Evolutionary conservation across 2,888 invertebrate genomes (phyloP).

Genomic region (Merodon equestris): DNA sequence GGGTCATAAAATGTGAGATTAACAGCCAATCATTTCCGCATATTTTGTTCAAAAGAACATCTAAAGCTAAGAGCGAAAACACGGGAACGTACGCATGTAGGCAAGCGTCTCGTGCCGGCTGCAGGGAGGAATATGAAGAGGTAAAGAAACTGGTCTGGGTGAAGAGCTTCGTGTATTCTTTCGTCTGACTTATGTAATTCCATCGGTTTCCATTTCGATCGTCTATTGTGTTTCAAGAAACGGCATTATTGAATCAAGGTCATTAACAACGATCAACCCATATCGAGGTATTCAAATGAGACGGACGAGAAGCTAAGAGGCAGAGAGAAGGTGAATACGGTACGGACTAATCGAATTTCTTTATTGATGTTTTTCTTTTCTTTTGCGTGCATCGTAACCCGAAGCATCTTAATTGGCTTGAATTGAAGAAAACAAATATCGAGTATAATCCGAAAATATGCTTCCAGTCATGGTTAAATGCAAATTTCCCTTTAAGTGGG

Average conservation of each 20-base stretch:
- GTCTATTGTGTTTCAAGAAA: conserved; percentile 54
- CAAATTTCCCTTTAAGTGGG: neutral
- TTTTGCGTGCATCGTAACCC: conserved; percentile 1
- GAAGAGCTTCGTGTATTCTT: conserved; percentile 15
- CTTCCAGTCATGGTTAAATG: neutral
- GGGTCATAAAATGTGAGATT: conserved; percentile 20
- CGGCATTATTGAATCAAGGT: conserved; percentile 61
- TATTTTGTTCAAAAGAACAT: conserved; percentile 24
- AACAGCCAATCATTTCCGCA: conserved; percentile 44
- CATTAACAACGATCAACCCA: conserved; percentile 63
- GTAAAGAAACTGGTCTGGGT: conserved; percentile 5
- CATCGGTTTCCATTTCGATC: conserved; percentile 51
- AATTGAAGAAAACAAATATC: neutral
- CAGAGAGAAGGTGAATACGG: no score
- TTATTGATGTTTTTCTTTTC: conserved; percentile 7
- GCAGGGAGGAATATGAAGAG: conserved; percentile 1
- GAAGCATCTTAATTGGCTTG: neutral
- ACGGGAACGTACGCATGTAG: no score
- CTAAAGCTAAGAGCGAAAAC: no score
- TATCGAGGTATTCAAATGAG: conserved; percentile 24
- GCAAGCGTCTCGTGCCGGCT: no score
- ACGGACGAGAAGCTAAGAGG: no score
- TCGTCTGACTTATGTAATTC: conserved; percentile 60
- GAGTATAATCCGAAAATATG: no score
- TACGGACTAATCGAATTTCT: conserved; percentile 5